A percentile compares a stretch with the other conserved stretches of the same genome.
Conservation (phyloP, 2,113 vertebrate genomes). For the Apodemus speciosus region DNA sequence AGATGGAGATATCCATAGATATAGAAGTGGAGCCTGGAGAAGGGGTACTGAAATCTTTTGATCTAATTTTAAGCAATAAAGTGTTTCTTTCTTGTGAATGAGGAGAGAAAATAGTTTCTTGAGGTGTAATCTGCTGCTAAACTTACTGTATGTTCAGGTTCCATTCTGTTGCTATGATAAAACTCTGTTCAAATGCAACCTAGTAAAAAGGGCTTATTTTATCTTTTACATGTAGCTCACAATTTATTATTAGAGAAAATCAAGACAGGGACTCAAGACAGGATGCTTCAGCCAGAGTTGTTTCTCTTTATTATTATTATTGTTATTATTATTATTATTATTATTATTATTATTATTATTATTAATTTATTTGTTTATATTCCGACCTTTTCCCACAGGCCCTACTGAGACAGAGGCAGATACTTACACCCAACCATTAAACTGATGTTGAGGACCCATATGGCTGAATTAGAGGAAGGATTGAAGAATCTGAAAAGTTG, state of each 20-base stretch:
- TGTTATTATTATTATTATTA: too few relatives aligned
- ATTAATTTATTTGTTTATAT: too few relatives aligned
- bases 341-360: too few relatives aligned
- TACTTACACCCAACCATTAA: too few relatives aligned
- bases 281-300: neutral
- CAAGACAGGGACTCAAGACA: neutral
- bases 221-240: neutral
- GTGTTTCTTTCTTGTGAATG: neutral
- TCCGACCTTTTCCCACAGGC: too few relatives aligned
- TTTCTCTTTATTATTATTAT: too few relatives aligned
- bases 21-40: neutral
- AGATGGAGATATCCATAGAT: neutral
- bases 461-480: too few relatives aligned
- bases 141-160: neutral
- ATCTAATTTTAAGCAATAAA: neutral
- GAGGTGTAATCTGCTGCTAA: neutral
- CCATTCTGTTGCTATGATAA: neutral
- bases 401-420: too few relatives aligned
- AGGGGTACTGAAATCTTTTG: too few relatives aligned
- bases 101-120: neutral
- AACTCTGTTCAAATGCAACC: neutral
- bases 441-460: too few relatives aligned
- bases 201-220: neutral
- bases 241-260: neutral
- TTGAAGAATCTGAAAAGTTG: neutral